Percentiles rank a stretch among this genome's conserved stretches.
Evolutionary conservation across 2,113 vertebrate species (phyloP).

Genomic region (Pithys albifrons): DNA sequence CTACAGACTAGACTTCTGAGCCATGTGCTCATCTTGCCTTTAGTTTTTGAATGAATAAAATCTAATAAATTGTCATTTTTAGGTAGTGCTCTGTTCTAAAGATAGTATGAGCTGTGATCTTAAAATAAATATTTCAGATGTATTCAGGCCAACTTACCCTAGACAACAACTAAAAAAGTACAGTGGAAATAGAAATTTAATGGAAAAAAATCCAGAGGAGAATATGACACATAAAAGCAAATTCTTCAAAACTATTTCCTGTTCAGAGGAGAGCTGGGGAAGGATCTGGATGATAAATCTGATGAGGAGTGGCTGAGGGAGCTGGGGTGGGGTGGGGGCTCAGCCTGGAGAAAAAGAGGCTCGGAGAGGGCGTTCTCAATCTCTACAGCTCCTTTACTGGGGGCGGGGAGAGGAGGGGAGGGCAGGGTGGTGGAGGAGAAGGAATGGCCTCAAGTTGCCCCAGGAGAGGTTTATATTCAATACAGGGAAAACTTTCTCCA

Average conservation of each 20-base stretch:
- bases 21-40: rapidly evolving
- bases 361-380: not conserved
- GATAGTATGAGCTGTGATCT: not conserved
- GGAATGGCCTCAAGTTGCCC: rapidly evolving
- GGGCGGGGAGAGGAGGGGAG: not conserved
- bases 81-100: not conserved
- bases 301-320: rapidly evolving
- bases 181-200: not conserved
- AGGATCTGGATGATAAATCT: rapidly evolving
- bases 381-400: not conserved
- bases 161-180: rapidly evolving
- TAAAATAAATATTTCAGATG: not conserved
- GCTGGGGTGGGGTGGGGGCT: not conserved
- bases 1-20: not conserved
- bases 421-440: not conserved
- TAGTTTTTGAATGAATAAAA: not conserved
- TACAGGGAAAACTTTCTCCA: too few species aligned
- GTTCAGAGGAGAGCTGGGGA: not conserved
- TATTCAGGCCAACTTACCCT: not conserved
- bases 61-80: not conserved
- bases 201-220: not conserved
- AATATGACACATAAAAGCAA: not conserved
- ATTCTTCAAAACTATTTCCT: rapidly evolving
- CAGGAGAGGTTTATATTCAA: rapidly evolving
- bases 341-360: not conserved